These are phyloP conservation scores for Turnix velox DNA, from an alignment of 2,113 vertebrate species.

Conservation along the genomic window DNA sequence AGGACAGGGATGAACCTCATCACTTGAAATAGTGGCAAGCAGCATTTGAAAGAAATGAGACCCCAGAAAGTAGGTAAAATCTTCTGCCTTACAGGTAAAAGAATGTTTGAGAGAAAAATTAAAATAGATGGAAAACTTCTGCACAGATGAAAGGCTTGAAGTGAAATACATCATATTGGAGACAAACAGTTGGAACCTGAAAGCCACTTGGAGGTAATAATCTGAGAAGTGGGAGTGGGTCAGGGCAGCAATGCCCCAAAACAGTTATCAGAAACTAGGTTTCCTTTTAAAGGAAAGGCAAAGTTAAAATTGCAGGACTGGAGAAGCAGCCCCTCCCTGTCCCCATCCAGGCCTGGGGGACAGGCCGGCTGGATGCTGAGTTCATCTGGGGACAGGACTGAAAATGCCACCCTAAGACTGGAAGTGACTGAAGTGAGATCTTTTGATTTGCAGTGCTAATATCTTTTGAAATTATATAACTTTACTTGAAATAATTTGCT, in stretches of 20 bases:
- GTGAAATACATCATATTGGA: slow-evolving; percentile 70
- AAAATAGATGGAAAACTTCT: slow-evolving; percentile 53
- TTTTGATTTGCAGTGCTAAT: background rate
- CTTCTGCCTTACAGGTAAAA: background rate
- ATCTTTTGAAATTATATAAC: background rate
- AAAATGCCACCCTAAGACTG: background rate
- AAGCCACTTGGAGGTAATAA: slow-evolving; percentile 55
- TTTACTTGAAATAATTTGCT: background rate
- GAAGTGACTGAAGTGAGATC: background rate
- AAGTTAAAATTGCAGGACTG: background rate
- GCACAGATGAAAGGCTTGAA: slow-evolving; percentile 54
- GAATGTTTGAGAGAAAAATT: background rate
- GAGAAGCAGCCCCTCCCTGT: background rate
- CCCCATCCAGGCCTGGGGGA: background rate
- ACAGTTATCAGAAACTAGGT: background rate
- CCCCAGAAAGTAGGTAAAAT: background rate
- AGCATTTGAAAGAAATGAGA: background rate
- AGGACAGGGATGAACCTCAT: background rate
- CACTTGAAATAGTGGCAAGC: background rate
- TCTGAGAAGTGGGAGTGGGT: slow-evolving; percentile 26
- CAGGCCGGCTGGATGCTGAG: background rate
- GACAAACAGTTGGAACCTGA: slow-evolving; percentile 57
- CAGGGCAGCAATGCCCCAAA: background rate
- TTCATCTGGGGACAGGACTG: background rate
- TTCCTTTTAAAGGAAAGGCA: background rate